These are phyloP conservation scores for Lordiphosa stackelbergi DNA, from an alignment of 1,140 invertebrate species.

Conservation along the genomic window DNA sequence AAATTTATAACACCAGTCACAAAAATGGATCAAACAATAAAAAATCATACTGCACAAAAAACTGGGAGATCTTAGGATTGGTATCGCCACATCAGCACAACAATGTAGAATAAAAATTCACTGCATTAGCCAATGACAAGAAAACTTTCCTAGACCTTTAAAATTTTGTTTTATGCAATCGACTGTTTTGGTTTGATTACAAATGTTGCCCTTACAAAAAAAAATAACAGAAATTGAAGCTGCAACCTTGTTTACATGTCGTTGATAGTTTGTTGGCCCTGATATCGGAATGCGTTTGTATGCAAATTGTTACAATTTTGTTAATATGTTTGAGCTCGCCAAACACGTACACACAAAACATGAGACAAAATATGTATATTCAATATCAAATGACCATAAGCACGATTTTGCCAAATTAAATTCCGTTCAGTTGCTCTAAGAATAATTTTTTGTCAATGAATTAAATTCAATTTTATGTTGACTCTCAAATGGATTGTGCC, in stretches of 20 bases:
- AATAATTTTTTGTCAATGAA: not conserved
- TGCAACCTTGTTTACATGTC: slow-evolving; percentile 36
- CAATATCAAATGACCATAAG: slow-evolving; percentile 27
- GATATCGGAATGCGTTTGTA: slow-evolving; percentile 8
- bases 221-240: slow-evolving; percentile 33
- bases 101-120: too few species aligned
- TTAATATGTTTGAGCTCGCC: too few species aligned
- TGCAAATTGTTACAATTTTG: slow-evolving; percentile 32
- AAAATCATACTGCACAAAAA: too few species aligned
- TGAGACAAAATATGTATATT: slow-evolving; percentile 25
- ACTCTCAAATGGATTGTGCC: slow-evolving; percentile 8
- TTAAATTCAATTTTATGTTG: slow-evolving; percentile 10
- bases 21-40: too few species aligned
- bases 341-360: too few species aligned
- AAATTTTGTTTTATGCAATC: too few species aligned
- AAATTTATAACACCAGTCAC: too few species aligned
- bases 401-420: slow-evolving; percentile 49
- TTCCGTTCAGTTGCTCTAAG: slow-evolving; percentile 28
- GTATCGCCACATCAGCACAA: too few species aligned
- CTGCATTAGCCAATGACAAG: too few species aligned
- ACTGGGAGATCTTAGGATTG: too few species aligned
- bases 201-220: slow-evolving; percentile 18
- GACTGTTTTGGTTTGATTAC: slow-evolving; percentile 2
- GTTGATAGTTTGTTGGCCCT: slow-evolving; percentile 19
- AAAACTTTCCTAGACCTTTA: not conserved